Evolutionary conservation across 1,140 invertebrate genomes (phyloP).

Genomic region (Drosophila sulfurigaster): DNA sequence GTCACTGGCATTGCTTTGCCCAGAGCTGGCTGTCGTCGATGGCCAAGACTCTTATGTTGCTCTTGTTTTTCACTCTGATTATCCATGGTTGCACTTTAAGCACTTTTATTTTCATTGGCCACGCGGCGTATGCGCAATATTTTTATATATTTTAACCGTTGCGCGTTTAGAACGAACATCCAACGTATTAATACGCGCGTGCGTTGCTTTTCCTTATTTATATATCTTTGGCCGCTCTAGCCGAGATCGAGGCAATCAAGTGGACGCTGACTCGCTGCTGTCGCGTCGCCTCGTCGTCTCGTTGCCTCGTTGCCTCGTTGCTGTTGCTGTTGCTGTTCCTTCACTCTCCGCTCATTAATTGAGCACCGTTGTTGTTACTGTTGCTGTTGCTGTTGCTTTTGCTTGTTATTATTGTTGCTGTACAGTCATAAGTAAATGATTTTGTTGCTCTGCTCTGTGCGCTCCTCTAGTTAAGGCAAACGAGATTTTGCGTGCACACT

Average conservation of each 20-base stretch:
- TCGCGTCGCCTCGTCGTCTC: slow-evolving; percentile 28
- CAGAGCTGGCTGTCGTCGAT: slow-evolving; percentile 73
- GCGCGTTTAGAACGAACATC: slow-evolving; percentile 68
- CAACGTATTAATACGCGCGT: slow-evolving; percentile 78
- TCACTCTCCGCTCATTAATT: slow-evolving; percentile 49
- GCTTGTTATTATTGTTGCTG: slow-evolving; percentile 16
- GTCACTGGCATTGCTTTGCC: slow-evolving; percentile 84
- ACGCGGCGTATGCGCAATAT: slow-evolving; percentile 35
- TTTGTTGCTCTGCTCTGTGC: slow-evolving; percentile 37
- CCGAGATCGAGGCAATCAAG: slow-evolving; percentile 78
- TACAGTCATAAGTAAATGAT: slow-evolving; percentile 47
- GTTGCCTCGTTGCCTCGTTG: slow-evolving; percentile 8
- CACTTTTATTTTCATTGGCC: slow-evolving; percentile 30
- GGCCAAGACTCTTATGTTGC: slow-evolving; percentile 55
- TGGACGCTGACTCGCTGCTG: slow-evolving; percentile 56
- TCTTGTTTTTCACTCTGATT: slow-evolving; percentile 40
- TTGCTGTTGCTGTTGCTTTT: slow-evolving; percentile 14
- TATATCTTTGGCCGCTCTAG: slow-evolving; percentile 73
- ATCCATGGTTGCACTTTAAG: slow-evolving; percentile 42
- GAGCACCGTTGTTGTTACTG: slow-evolving; percentile 45
- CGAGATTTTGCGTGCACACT: slow-evolving; percentile 68
- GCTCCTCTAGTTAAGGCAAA: slow-evolving; percentile 68
- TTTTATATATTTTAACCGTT: slow-evolving; percentile 24
- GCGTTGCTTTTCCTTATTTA: slow-evolving; percentile 82
- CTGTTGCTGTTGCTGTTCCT: slow-evolving; percentile 9